Evolutionary conservation across 2,797 vertebrate species (phyloP), one percentile per base, ranked within the genome.

Genomic region (Valencia hispanica): DNA sequence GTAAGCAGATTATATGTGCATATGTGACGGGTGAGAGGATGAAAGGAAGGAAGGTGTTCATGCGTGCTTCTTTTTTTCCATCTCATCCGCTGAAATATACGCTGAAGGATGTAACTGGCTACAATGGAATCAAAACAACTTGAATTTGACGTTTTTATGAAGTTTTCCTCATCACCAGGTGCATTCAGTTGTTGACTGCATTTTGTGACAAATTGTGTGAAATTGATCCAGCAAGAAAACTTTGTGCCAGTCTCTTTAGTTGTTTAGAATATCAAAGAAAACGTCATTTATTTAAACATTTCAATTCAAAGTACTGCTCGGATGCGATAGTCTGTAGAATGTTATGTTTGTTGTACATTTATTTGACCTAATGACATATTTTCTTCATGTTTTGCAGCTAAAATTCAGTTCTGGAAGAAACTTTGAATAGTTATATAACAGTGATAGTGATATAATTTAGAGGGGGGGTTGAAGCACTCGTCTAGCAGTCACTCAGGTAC

Each of bases 61-160:
- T 78, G 51, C 32, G 55, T 47, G 30, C 71, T 39, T 57, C 71
- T 39, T 57, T 68, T 79, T 83, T 88, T 80, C 51, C 27, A 79
- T 86, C 81, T 80, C 70, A 32, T 69, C 55, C 70, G 80, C 78
- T 73, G 74, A 91, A 92, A 93, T 88, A 93, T 89, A 88, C 79
- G 84, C 80, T 72, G 70, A 78, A 80, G 84, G 79, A 75, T 43
- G 10, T 8, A 4, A 43, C 43, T 43, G 43, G 36, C 36, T 6
- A 39, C 36, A 39, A 6, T 39, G 36, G 4, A 43, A 11, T 43
- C 5, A 8, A 43, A 43, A 43, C 43, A 43, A 84, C 85, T 79
- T 20, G 18, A 3, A 68, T 78, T 34, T 81, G 82, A 85, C 43
- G 20, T 43, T 82, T 89, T 87, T 88, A 91, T 82, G 79, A 79